Base-by-base conservation (phyloP, 2,888 invertebrate genomes). In the Cheilosia urbana region DNA sequence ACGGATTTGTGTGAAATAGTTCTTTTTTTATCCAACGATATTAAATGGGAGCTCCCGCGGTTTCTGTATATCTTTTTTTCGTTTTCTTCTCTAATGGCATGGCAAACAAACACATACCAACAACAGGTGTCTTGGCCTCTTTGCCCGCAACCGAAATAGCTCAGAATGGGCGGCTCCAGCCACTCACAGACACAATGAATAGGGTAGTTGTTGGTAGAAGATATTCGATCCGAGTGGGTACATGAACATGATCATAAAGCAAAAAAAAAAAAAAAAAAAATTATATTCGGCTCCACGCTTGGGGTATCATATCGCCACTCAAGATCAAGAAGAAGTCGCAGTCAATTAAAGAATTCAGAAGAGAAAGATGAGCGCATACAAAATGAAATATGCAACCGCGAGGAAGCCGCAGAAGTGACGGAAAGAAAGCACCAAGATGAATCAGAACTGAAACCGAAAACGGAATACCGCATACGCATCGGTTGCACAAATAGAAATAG, bases 371-470 rank as follows among this genome's bases (percentile, higher is more conserved):
- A 4, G 21, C 6, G 42, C 24, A 45, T 9, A 45, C 1, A 30
- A 6, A 15, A 17, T 58, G 19, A 42, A 51, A 60, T 17, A 40
- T 68, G 63, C 62, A 37, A 13, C 27, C 21, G 30, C 21, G 30
- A 79, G 34, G 79, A 83, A 79, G 73, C 83, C 79, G 73, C 63
- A 79, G 68, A 83, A 79, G 63, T 83, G 68, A 73, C 57, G 68
- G 68, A 73, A 72, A 47, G 60, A 80, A 75, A 55, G 62, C 49
- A 63, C 34, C 15, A 63, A 15, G 55, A 30, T 72, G 66, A 78
- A 55, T 77, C 30, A 77, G 60, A 72, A 42, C 24, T 77, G 58
- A 66, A 71, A 69, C 53, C 57, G 58, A 71, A 81, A 81, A 69
- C 76, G 51, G 65, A 57, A 81, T 68, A 30, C 69, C 51, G 37